Evolutionary conservation across 2,888 invertebrate species (phyloP), one percentile per base, ranked within the genome.

Genomic region (Diarsia mendica): DNA sequence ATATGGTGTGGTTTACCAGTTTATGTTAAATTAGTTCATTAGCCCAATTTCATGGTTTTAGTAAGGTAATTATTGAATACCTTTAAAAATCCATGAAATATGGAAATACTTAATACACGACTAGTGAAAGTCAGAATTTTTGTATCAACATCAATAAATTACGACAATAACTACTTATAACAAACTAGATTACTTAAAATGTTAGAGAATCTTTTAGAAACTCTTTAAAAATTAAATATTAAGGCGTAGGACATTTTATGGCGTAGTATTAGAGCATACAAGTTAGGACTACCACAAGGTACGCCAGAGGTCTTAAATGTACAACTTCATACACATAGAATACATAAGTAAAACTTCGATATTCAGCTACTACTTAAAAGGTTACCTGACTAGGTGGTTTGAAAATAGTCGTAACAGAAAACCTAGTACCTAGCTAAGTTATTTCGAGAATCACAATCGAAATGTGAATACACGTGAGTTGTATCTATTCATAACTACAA

Each of bases 111-210:
- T 80, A 79, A 77, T 81, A 84, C 85, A 86, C 89, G 91, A 92
- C 91, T 92, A 92, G 91, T 85, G 77, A 87, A 82, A 90, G 90
- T 88, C 89, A 88, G 87, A 83, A 84, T 84, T 87, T 72, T 72
- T 75, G 75, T 76, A 77, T 85, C 87, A 78, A 84, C 76, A 85
- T 87, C 75, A 90, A 91, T 91, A 91, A 91, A 89, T 90, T 89
- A 90, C 82, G 80, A 79, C 68, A 76, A 79, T 87, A 79, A 78
- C 87, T 86, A 85, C 66, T 80, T 84, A 85, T 5, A 39, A 48
- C 23, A 69, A 77, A 78, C 69, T 81, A 76, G 15, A 82, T 48
- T 77, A 81, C 58, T 71, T 55, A 67, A 75, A 53, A 73, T 71
- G 67, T 76, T 77, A 82, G 87, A 88, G 87, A 78, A 87, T 90